A percentile compares a stretch with the other conserved stretches of the same genome.
These are phyloP conservation scores for Megastigmus dorsalis DNA, from an alignment of 2,888 invertebrate genomes.

Conservation along the genomic window DNA sequence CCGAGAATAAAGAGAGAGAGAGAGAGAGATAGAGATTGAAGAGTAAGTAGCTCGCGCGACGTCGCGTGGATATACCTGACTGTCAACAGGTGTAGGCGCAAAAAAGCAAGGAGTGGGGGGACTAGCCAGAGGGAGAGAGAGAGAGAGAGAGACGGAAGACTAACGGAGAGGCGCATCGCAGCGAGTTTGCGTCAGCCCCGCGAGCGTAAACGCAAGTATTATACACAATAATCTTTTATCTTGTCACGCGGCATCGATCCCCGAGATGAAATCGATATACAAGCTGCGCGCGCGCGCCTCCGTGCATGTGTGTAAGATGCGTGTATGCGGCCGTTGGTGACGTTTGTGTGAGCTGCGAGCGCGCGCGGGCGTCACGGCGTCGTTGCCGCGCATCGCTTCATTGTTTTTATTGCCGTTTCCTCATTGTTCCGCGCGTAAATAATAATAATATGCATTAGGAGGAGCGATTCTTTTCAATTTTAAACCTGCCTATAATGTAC, in stretches of 20 bases:
- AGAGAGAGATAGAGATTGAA: no score
- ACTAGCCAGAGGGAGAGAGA: neutral
- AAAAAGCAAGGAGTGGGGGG: neutral
- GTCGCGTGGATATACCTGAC: slow-evolving; percentile 49
- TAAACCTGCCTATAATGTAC: no score
- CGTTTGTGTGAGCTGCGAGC: no score
- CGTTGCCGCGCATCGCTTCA: slow-evolving; percentile 39
- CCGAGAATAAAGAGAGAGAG: slow-evolving; percentile 19
- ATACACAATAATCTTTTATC: slow-evolving; percentile 45
- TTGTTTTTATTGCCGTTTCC: slow-evolving; percentile 51
- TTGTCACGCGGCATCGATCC: slow-evolving; percentile 49
- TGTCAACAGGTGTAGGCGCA: slow-evolving; percentile 63
- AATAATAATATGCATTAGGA: slow-evolving; percentile 46
- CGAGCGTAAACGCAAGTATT: slow-evolving; percentile 58
- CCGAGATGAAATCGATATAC: slow-evolving; percentile 46
- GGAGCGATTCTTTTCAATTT: no score
- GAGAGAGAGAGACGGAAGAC: neutral
- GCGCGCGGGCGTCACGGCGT: slow-evolving; percentile 32
- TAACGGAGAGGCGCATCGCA: neutral
- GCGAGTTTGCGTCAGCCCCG: slow-evolving; percentile 56
- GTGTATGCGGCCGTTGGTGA: no score
- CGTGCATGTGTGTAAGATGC: neutral
- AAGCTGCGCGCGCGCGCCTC: neutral
- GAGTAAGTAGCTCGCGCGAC: no score
- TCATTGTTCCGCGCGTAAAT: slow-evolving; percentile 48